phyloP scores from a whole-genome alignment of 92 coral and sea anemone species.

The Epizoanthus stellaris region DNA sequence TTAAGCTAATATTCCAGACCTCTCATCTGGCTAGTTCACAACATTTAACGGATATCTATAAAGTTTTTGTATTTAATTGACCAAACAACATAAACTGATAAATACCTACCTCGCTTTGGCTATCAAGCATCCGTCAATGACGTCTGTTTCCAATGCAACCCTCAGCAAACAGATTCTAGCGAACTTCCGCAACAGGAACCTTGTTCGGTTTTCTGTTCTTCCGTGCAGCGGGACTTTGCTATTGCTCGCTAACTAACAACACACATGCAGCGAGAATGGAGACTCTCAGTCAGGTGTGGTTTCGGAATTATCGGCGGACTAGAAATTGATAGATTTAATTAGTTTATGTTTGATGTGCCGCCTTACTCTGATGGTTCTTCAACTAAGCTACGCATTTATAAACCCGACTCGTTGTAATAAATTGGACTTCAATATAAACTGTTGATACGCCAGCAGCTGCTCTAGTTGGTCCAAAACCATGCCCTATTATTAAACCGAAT shows the following conservation, averaged over 20 bases:
- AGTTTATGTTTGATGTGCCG: slow-evolving; percentile 96
- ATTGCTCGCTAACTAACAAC: slow-evolving; percentile 41
- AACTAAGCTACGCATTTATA: slow-evolving; percentile 15
- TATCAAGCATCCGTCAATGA: not conserved
- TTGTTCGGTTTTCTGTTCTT: not conserved
- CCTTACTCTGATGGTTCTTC: slow-evolving; percentile 68
- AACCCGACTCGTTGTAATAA: not conserved
- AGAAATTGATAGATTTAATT: slow-evolving; percentile 99
- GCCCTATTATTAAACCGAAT: slow-evolving; percentile 25
- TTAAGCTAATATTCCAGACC: not conserved
- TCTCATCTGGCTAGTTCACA: slow-evolving; percentile 41
- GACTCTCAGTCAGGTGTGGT: slow-evolving; percentile 87
- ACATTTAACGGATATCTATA: slow-evolving; percentile 23
- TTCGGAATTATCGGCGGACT: slow-evolving; percentile 93
- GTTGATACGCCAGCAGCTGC: slow-evolving; percentile 35
- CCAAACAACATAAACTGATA: slow-evolving; percentile 12
- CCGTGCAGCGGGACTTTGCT: slow-evolving; percentile 21
- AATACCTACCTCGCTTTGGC: slow-evolving; percentile 6
- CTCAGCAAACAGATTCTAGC: not conserved
- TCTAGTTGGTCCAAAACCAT: slow-evolving; percentile 12
- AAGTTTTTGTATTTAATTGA: slow-evolving; percentile 2
- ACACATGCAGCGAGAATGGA: slow-evolving; percentile 74
- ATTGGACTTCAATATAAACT: slow-evolving; percentile 24
- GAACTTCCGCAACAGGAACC: not conserved
- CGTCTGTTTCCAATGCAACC: not conserved